Evolutionary conservation across 2,888 invertebrate genomes (phyloP).

Genomic region (Mimumesa dahlbomi): DNA sequence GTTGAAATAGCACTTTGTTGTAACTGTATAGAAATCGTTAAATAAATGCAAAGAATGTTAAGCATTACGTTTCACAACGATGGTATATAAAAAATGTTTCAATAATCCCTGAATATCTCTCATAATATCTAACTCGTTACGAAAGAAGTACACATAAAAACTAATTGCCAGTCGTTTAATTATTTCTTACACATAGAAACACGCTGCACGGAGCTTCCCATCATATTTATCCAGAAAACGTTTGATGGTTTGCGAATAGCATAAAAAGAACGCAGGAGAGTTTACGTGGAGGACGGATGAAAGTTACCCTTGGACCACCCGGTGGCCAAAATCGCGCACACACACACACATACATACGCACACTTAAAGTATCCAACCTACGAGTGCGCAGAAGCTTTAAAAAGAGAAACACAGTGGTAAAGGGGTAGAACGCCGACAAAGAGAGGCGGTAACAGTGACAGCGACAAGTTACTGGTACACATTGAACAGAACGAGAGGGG

Average conservation of each 20-base stretch:
- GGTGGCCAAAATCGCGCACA: constrained; percentile 17
- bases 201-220: neutral
- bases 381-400: constrained; percentile 10
- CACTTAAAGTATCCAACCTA: neutral
- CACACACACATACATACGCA: constrained; percentile 6
- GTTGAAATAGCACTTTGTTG: neutral
- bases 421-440: constrained; percentile 12
- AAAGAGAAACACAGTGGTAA: constrained; percentile 23
- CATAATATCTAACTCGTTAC: no score
- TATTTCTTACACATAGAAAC: neutral
- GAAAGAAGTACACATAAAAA: no score
- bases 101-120: no score
- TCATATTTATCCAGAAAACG: neutral
- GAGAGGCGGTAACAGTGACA: constrained; percentile 35
- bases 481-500: constrained; percentile 7
- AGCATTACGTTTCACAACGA: no score
- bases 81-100: no score
- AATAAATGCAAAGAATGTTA: no score
- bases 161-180: no score
- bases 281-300: constrained; percentile 21
- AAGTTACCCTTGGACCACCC: constrained; percentile 24
- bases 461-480: constrained; percentile 16
- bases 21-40: neutral
- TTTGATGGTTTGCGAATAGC: neutral
- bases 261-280: constrained; percentile 14